Evolutionary conservation across 2,113 vertebrate species (phyloP), one percentile per base, ranked within the genome.

Genomic region (Limnothrissa miodon): DNA sequence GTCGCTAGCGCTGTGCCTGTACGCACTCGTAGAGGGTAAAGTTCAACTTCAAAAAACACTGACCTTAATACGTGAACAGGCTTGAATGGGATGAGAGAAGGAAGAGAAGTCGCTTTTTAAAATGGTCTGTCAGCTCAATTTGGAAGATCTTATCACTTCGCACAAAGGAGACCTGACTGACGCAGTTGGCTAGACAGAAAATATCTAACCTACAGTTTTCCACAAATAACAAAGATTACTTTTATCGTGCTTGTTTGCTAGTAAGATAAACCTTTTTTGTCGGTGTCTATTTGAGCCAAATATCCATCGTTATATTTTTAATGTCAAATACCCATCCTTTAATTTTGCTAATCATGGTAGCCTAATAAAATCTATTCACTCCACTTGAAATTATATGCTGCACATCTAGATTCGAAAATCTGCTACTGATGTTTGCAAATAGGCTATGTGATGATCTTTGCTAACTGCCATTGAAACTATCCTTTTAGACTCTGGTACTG

Each of bases 1-100:
- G 33, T 36, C 10, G 66, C 66, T 29, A 74, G 13, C 36, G 29
- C 36, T 11, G 29, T 74, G 66, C 66, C 36, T 29, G 66, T n/a
- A n/a, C 66, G 66, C 10, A 33, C 9, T 36, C 3, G 66, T 13
- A 36, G 66, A 0, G 33, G 66, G 10, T 74, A 74, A 74, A 74
- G 66, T 74, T 74, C 66, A 74, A 74, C 29, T 74, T 74, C 11
- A 74, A 74, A 62, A 74, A 74, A 29, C 29, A 29, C 25, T 74
- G 29, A 29, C 66, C 66, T 17, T 36, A 74, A 39, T 36, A 74
- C 13, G 33, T 36, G 66, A 39, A 74, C 66, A 74, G 33, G 33
- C 25, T 17, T 74, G 29, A 39, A 74, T 74, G 33, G 33, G 66
- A 29, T 13, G 25, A 33, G 33, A 74, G 29, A 5, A 8, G 53